Conservation (phyloP, 2,113 vertebrate species). For the Trematocara marginatum region DNA sequence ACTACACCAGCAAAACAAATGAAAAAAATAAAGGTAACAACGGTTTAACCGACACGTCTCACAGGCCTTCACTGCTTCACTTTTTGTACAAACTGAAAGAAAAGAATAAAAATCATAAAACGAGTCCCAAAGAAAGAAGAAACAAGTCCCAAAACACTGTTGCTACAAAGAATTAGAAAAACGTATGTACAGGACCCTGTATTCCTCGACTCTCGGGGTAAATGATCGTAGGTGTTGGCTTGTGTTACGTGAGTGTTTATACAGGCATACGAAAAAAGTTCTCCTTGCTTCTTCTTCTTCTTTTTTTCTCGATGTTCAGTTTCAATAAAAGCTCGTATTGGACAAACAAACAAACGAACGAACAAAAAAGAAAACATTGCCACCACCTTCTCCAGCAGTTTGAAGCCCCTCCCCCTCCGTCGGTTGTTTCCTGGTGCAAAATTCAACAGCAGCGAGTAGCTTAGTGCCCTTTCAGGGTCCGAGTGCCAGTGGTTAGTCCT, state of each 20-base stretch:
- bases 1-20: slow-evolving; percentile 81
- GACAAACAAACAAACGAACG: background rate
- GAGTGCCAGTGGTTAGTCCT: slow-evolving; percentile 14
- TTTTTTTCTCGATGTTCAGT: slow-evolving; percentile 7
- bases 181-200: slow-evolving; percentile 99
- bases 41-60: slow-evolving; percentile 75
- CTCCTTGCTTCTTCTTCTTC: slow-evolving; percentile 8
- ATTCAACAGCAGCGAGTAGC: slow-evolving; percentile 80
- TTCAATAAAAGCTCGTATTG: slow-evolving; percentile 45
- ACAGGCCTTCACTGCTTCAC: slow-evolving; percentile 69
- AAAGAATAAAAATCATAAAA: slow-evolving; percentile 2
- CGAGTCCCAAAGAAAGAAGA: slow-evolving; percentile 80
- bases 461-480: slow-evolving; percentile 56
- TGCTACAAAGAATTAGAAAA: slow-evolving; percentile 98
- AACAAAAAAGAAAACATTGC: background rate
- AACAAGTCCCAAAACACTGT: slow-evolving; percentile 88
- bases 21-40: slow-evolving; percentile 61
- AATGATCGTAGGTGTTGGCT: slow-evolving; percentile 65
- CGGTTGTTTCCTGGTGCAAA: slow-evolving; percentile 80
- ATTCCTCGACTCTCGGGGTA: slow-evolving; percentile 80
- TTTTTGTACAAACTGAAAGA: slow-evolving; percentile 66
- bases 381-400: background rate
- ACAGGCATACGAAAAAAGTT: slow-evolving; percentile 57
- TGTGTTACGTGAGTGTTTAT: slow-evolving; percentile 58
- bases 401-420: background rate